phyloP scores from a whole-genome alignment of 2,113 vertebrate species.

The Oryzias melastigma region DNA sequence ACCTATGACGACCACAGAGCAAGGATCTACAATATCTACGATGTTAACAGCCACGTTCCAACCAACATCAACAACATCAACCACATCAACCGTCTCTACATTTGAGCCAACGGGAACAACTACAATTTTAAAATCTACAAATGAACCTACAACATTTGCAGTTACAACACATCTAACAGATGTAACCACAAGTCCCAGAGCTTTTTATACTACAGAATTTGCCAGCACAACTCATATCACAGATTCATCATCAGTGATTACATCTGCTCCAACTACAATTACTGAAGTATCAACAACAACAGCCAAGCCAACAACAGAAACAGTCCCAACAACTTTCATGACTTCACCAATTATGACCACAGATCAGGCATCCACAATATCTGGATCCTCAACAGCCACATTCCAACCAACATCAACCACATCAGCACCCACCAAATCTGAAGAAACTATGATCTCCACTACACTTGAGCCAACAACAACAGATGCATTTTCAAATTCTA shows the following conservation, averaged over 20 bases:
- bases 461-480: neutral
- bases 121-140: neutral
- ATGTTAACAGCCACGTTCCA: too few relatives aligned
- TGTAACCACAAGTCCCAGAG: neutral
- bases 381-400: neutral
- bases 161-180: neutral
- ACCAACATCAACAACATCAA: neutral
- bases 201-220: neutral
- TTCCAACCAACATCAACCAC: neutral
- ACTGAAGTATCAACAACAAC: neutral
- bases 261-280: neutral
- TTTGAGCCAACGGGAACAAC: neutral
- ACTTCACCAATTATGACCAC: neutral
- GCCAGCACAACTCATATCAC: neutral
- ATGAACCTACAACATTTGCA: neutral
- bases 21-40: neutral
- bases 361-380: neutral
- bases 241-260: neutral
- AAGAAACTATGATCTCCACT: too few relatives aligned
- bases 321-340: neutral
- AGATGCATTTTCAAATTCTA: neutral
- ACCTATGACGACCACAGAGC: neutral
- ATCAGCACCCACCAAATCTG: neutral
- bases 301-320: neutral
- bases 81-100: neutral